Evolutionary conservation across 1,140 invertebrate species (phyloP), one percentile per base, ranked within the genome.

Genomic region (Stegodyphus mimosarum): DNA sequence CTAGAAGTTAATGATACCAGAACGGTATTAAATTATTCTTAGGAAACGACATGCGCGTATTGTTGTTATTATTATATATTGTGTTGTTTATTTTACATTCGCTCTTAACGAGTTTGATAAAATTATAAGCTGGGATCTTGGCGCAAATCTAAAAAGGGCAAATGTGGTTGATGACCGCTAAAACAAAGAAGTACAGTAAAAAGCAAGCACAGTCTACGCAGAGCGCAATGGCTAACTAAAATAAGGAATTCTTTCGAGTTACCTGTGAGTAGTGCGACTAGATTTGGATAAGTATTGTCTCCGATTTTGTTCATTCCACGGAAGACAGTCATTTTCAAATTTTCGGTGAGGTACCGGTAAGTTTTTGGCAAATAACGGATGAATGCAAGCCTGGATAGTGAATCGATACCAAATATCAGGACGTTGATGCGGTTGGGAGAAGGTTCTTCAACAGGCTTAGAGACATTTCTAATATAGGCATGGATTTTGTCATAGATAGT

Each of bases 261-360:
- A 18, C 91, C 91, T 7, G 89, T 88, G 11, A 92, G 77, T 52
- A 91, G 87, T 0, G 91, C 88, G 1, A 90, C 80, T 11, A 92
- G 83, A 87, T 91, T 92, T 0, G 91, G 91, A 73, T 89, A 90
- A 6, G 91, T 91, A 80, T 92, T 92, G 70, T 91, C 90, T 10
- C 88, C 91, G 6, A 91, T 88, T 88, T 92, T 92, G 63, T 87
- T 89, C 79, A 89, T 89, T 2, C 91, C 91, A 6, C 88, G 75
- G 64, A 98, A 90, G 10, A 96, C 91, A n/a, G 93, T 90, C 7
- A 93, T 93, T 33, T 93, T 91, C 15, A 98, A 89, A 9, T 91
- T 89, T 10, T 96, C 91, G 0, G 92, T 94, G 51, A 98, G 91
- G 89, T 95, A 96, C 48, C 93, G 91, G 88, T 96, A 95, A 66